These are phyloP conservation scores for Cinara cedri DNA, from an alignment of 2,888 invertebrate species.

Conservation along the genomic window DNA sequence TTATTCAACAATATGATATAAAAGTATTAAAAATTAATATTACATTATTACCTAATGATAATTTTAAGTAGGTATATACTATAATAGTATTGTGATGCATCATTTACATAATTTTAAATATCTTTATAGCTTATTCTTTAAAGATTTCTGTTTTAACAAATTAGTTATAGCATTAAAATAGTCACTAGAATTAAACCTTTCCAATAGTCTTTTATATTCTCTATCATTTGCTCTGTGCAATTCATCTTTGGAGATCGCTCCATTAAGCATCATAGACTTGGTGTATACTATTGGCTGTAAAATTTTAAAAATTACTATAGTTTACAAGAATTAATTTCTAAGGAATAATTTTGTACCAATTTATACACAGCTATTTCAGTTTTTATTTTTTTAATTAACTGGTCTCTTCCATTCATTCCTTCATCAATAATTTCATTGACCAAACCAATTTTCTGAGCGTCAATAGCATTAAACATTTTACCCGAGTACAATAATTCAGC, in stretches of 20 bases:
- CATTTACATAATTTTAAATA: constrained; percentile 1
- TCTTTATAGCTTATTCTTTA: constrained; percentile 58
- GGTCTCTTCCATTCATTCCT: constrained; percentile 66
- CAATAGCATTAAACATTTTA: constrained; percentile 77
- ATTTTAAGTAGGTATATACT: not conserved
- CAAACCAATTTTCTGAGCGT: constrained; percentile 79
- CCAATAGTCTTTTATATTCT: constrained; percentile 73
- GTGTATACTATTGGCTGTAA: constrained; percentile 71
- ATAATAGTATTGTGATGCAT: constrained; percentile 10
- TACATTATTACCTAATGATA: not conserved
- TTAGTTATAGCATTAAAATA: constrained; percentile 69
- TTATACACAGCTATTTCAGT: constrained; percentile 23
- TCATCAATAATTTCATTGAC: constrained; percentile 79
- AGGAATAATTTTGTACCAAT: constrained; percentile 5
- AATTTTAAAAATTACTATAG: constrained; percentile 28
- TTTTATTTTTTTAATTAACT: constrained; percentile 29
- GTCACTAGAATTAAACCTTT: constrained; percentile 73
- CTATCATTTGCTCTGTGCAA: constrained; percentile 72
- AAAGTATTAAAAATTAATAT: not conserved
- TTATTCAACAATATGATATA: constrained; percentile 23
- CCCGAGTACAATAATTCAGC: constrained; percentile 71
- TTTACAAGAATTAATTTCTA: not conserved
- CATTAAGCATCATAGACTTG: constrained; percentile 72
- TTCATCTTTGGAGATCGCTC: constrained; percentile 66
- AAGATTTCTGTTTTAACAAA: constrained; percentile 64